Conservation (phyloP, 2,797 vertebrate species). For the Siniperca undulata region DNA sequence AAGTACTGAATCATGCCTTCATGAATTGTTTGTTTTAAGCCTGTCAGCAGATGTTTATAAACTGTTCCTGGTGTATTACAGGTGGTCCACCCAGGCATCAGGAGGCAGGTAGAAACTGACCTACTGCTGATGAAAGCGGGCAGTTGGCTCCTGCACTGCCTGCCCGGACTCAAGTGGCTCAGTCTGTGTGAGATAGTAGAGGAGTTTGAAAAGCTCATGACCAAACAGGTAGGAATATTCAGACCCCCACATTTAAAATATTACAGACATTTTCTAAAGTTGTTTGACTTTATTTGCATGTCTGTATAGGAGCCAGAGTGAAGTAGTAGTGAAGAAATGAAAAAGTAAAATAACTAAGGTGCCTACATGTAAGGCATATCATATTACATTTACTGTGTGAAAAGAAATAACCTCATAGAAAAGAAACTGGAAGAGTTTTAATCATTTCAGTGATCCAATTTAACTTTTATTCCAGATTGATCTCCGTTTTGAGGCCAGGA, state of each 20-base stretch:
- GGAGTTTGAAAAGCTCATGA: constrained; percentile 98
- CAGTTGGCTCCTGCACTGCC: constrained; percentile 87
- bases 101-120: constrained; percentile 91
- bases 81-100: constrained; percentile 94
- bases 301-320: not conserved
- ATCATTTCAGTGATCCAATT: not conserved
- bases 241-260: not conserved
- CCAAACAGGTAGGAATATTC: constrained; percentile 89
- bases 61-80: constrained; percentile 52
- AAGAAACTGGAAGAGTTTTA: not conserved
- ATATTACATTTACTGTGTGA: not conserved
- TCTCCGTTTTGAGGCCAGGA: constrained; percentile 92
- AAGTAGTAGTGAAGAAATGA: too few relatives aligned
- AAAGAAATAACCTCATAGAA: not conserved
- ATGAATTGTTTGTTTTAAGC: too few relatives aligned
- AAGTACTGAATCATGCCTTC: not conserved
- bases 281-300: not conserved
- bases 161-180: constrained; percentile 95
- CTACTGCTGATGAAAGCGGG: constrained; percentile 92
- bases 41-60: not conserved
- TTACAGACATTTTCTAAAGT: not conserved
- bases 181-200: constrained; percentile 93
- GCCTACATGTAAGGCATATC: too few relatives aligned
- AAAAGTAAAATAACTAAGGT: not conserved
- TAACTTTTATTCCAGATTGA: constrained; percentile 87